These are phyloP conservation scores for Passer domesticus DNA, from an alignment of 2,113 vertebrate genomes.

Conservation along the genomic window DNA sequence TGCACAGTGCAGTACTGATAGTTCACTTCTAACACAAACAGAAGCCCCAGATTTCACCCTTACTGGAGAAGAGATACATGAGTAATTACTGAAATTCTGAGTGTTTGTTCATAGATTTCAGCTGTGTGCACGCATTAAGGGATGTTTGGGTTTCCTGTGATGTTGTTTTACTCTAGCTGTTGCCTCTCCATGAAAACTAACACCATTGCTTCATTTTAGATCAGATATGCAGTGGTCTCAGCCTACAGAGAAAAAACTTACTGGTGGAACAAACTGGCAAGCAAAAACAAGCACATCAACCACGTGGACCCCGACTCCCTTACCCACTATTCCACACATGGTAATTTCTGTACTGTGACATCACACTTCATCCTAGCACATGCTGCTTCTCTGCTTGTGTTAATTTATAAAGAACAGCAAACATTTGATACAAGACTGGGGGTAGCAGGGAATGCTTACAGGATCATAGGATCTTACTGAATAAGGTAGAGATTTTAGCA, in stretches of 20 bases:
- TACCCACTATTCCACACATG: slow-evolving; percentile 83
- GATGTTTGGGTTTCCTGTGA: not conserved
- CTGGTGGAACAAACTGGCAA: slow-evolving; percentile 87
- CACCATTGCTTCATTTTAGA: slow-evolving; percentile 63
- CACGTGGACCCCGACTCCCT: slow-evolving; percentile 82
- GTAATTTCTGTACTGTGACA: slow-evolving; percentile 67
- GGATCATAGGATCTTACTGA: not conserved
- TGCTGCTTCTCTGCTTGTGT: not conserved
- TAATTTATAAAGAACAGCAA: not conserved
- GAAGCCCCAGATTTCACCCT: not conserved
- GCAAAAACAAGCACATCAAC: slow-evolving; percentile 85
- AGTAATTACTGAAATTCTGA: not conserved
- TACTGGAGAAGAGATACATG: not conserved
- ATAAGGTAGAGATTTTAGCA: not conserved
- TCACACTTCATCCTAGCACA: not conserved
- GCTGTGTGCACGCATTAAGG: not conserved
- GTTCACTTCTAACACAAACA: not conserved
- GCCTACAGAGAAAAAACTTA: slow-evolving; percentile 86
- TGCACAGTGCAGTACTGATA: not conserved
- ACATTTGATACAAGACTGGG: not conserved
- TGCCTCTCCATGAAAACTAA: not conserved
- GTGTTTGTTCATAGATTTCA: not conserved
- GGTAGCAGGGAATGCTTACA: not conserved
- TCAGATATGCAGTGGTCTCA: slow-evolving; percentile 86
- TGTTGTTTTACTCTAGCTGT: not conserved